Conservation (phyloP, 1,140 invertebrate species). For the Apis mellifera region Amel_HAv3.1 CM009933.2:10773001-10773500, state of each 20-base stretch:
- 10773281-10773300: not conserved
- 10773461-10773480: too few relatives aligned
- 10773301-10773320: not conserved
- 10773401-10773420: not conserved
- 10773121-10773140: not conserved
- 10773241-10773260: slow-evolving; percentile 2
- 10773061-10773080: too few relatives aligned
- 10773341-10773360: not conserved
- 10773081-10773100: too few relatives aligned
- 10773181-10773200: not conserved
- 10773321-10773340: not conserved
- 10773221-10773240: not conserved
- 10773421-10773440: not conserved
- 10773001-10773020: not conserved
- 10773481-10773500: too few relatives aligned
- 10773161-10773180: not conserved
- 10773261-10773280: slow-evolving; percentile 7
- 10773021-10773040: not conserved
- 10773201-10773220: not conserved
- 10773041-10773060: too few relatives aligned
- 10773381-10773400: not conserved
- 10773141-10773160: not conserved
- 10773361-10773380: not conserved
- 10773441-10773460: too few relatives aligned
- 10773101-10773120: too few relatives aligned